These are phyloP conservation scores for Emydocephalus ijimae DNA, from an alignment of 2,113 vertebrate species.

Conservation along the genomic window DNA sequence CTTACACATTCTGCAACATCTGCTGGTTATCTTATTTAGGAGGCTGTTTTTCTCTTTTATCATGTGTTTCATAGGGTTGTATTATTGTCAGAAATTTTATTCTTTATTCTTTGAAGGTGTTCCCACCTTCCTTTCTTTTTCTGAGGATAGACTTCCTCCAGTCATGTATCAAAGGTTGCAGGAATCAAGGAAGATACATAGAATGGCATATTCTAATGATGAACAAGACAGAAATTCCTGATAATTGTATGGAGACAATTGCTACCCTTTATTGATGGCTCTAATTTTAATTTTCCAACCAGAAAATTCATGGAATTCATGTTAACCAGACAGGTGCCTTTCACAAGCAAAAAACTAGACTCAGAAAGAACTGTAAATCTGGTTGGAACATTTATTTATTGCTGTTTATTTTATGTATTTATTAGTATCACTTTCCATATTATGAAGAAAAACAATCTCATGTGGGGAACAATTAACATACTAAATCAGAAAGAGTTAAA, in stretches of 20 bases:
- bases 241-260: not conserved
- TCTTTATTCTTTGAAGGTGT: not conserved
- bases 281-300: constrained; percentile 44
- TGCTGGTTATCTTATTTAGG: constrained; percentile 57
- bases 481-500: not conserved
- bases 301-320: constrained; percentile 11
- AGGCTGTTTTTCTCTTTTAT: not conserved
- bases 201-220: not conserved
- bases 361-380: constrained; percentile 44
- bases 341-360: constrained; percentile 27
- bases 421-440: not conserved
- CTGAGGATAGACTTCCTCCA: constrained; percentile 25
- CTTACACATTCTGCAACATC: constrained; percentile 61
- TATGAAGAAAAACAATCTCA: not conserved
- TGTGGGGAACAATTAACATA: not conserved
- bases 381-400: constrained; percentile 39
- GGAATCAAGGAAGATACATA: constrained; percentile 23
- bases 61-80: not conserved
- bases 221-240: not conserved
- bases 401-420: not conserved
- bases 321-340: constrained; percentile 47
- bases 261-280: constrained; percentile 44
- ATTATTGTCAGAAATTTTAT: constrained; percentile 1
- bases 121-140: not conserved
- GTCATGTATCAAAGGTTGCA: constrained; percentile 34